phyloP scores from a whole-genome alignment of 2,113 vertebrate species.

The Petaurus breviceps region DNA sequence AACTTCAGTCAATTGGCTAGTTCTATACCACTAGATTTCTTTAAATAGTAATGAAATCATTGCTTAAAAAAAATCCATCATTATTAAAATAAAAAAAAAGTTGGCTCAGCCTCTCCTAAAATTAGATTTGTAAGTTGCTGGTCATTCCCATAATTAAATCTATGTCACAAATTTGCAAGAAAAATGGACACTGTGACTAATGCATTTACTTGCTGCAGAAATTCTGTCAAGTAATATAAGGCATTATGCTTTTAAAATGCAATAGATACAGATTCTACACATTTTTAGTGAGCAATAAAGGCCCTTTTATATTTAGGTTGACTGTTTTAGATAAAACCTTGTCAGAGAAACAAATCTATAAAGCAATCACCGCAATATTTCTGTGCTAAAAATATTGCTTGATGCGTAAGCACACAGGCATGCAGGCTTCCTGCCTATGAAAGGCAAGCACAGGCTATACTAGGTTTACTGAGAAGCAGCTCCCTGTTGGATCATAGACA shows the following conservation, averaged over 20 bases:
- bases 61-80: constrained; percentile 87
- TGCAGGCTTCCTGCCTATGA: not conserved
- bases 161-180: constrained; percentile 90
- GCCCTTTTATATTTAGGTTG: constrained; percentile 50
- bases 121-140: constrained; percentile 91
- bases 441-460: not conserved
- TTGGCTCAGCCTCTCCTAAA: constrained; percentile 85
- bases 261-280: constrained; percentile 83
- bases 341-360: constrained; percentile 43
- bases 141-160: constrained; percentile 91
- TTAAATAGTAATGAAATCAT: constrained; percentile 89
- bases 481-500: not conserved
- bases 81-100: constrained; percentile 87
- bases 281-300: constrained; percentile 81
- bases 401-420: not conserved
- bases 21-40: constrained; percentile 84
- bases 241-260: constrained; percentile 80
- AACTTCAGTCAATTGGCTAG: constrained; percentile 84
- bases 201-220: constrained; percentile 87
- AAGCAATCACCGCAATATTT: not conserved
- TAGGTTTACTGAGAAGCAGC: not conserved
- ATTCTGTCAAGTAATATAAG: constrained; percentile 86
- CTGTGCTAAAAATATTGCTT: not conserved
- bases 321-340: constrained; percentile 36
- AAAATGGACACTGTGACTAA: constrained; percentile 89